phyloP scores from a whole-genome alignment of 2,888 invertebrate species.

The Volucella zonaria region DNA sequence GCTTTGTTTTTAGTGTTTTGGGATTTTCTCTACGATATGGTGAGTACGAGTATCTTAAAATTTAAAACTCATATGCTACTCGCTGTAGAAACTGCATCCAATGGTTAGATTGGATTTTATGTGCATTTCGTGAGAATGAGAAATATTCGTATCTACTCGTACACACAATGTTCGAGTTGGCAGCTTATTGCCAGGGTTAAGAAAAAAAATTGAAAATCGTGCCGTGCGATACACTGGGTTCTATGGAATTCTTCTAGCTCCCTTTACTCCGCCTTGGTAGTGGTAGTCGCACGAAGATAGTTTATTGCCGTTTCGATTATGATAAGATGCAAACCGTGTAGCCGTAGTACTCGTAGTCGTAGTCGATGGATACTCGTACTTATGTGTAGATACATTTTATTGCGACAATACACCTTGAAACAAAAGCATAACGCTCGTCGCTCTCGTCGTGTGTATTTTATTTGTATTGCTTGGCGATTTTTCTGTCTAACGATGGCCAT shows the following conservation, averaged over 20 bases:
- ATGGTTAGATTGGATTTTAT: conserved; percentile 40
- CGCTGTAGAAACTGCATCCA: neutral
- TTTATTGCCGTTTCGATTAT: conserved; percentile 73
- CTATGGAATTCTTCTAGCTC: conserved; percentile 34
- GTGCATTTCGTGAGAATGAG: conserved; percentile 71
- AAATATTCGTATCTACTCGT: conserved; percentile 27
- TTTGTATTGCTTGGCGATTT: conserved; percentile 68
- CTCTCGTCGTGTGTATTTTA: conserved; percentile 28
- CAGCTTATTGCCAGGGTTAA: conserved; percentile 62
- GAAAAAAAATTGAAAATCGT: conserved; percentile 73
- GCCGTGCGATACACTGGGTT: conserved; percentile 60
- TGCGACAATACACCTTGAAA: conserved; percentile 3
- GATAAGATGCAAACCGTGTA: conserved; percentile 70
- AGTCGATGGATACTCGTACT: conserved; percentile 45
- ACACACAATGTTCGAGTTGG: neutral
- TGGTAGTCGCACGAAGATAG: conserved; percentile 50
- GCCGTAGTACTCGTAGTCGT: conserved; percentile 42
- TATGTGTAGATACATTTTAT: conserved; percentile 32
- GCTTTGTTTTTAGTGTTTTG: conserved; percentile 41
- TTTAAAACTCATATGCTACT: conserved; percentile 5
- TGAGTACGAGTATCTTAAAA: conserved; percentile 36
- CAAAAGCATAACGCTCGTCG: conserved; percentile 14
- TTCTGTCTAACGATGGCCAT: conserved; percentile 72
- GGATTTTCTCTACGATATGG: conserved; percentile 64
- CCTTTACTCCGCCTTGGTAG: conserved; percentile 22